phyloP scores from a whole-genome alignment of 2,113 vertebrate species.

The Thalassoma bifasciatum region DNA sequence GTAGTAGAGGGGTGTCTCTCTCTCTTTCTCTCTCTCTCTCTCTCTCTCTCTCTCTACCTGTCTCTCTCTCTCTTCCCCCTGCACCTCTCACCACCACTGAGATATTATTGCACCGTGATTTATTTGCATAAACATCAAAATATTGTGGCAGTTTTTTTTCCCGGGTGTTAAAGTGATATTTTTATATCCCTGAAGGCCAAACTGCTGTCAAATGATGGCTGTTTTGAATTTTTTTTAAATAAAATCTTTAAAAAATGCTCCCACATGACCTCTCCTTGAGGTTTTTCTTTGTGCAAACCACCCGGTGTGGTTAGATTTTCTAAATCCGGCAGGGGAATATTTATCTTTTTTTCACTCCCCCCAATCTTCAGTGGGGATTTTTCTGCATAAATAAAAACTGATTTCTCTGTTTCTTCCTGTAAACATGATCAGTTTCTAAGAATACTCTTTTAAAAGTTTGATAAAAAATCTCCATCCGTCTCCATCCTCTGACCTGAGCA shows the following conservation, averaged over 20 bases:
- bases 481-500: neutral
- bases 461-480: neutral
- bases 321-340: conserved; percentile 61
- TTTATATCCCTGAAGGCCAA: conserved; percentile 56
- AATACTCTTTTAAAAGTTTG: conserved; percentile 20
- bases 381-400: conserved; percentile 18
- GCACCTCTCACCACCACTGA: conserved; percentile 28
- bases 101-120: conserved; percentile 61
- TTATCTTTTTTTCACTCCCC: conserved; percentile 24
- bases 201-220: conserved; percentile 53
- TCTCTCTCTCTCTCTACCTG: neutral
- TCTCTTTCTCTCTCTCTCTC: neutral
- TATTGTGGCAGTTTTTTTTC: conserved; percentile 56
- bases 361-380: conserved; percentile 22
- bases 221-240: conserved; percentile 49
- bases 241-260: conserved; percentile 43
- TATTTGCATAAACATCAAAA: conserved; percentile 79
- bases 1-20: neutral
- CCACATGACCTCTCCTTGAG: conserved; percentile 38
- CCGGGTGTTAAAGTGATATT: conserved; percentile 57
- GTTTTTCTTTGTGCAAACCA: conserved; percentile 41
- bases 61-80: conserved; percentile 4
- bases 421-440: neutral
- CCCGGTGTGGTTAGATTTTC: conserved; percentile 52
- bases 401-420: conserved; percentile 4